A percentile compares a stretch with the other conserved stretches of the same genome.
Conservation (phyloP, 1,140 invertebrate genomes). For the Neocloeon triangulifer region DNA sequence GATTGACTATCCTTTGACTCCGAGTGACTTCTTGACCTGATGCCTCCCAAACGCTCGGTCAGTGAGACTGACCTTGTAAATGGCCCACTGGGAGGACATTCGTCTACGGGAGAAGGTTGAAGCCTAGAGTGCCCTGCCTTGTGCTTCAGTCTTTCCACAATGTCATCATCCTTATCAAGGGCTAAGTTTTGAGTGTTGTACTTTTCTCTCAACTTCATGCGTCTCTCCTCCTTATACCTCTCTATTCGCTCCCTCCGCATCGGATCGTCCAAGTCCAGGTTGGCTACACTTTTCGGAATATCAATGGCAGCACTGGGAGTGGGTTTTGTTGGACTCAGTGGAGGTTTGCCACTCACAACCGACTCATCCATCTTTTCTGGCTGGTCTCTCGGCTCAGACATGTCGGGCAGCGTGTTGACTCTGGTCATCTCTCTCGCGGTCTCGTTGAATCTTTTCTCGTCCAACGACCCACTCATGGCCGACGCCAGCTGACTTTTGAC, state of each 20-base stretch:
- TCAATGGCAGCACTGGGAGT: too few species aligned
- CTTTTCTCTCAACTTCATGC: constrained; percentile 64
- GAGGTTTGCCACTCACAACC: constrained; percentile 15
- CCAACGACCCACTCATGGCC: constrained; percentile 39
- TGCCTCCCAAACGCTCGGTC: too few species aligned
- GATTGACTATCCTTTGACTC: too few species aligned
- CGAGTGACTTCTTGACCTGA: too few species aligned
- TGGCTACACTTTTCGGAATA: too few species aligned
- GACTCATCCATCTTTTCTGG: constrained; percentile 13
- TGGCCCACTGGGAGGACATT: too few species aligned
- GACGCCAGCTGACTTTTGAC: constrained; percentile 29
- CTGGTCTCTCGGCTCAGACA: constrained; percentile 16
- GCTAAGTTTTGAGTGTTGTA: constrained; percentile 61
- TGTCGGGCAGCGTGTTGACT: constrained; percentile 32
- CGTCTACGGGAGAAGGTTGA: too few species aligned
- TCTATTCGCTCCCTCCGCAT: constrained; percentile 53
- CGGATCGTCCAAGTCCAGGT: constrained; percentile 28
- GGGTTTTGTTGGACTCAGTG: constrained; percentile 20
- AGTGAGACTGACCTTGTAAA: too few species aligned
- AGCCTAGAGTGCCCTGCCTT: constrained; percentile 6
- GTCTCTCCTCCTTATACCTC: constrained; percentile 76
- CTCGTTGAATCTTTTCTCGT: constrained; percentile 40
- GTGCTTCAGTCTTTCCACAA: constrained; percentile 6
- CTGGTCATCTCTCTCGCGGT: constrained; percentile 24
- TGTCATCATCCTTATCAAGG: constrained; percentile 14